Evolutionary conservation across 2,888 invertebrate genomes (phyloP).

Genomic region (Corythucha ciliata): DNA sequence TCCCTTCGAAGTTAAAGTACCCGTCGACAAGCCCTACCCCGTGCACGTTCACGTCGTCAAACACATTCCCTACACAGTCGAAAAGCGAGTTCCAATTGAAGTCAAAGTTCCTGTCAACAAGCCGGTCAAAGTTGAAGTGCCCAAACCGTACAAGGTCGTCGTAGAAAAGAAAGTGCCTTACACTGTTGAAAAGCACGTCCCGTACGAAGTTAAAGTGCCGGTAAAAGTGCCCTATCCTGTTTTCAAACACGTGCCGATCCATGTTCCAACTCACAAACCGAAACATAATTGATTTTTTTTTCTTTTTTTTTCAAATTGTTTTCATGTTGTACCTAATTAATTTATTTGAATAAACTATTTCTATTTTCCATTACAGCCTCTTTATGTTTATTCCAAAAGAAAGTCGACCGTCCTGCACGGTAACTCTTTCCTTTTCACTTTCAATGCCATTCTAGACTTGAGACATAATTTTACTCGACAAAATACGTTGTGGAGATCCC

Average conservation of each 20-base stretch:
- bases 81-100: constrained; percentile 43
- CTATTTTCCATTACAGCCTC: too few relatives aligned
- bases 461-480: too few relatives aligned
- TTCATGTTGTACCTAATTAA: too few relatives aligned
- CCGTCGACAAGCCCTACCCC: constrained; percentile 42
- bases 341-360: too few relatives aligned
- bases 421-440: too few relatives aligned
- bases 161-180: constrained; percentile 65
- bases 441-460: too few relatives aligned
- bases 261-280: constrained; percentile 10
- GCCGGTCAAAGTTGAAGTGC: constrained; percentile 50
- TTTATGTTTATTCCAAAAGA: too few relatives aligned
- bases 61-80: constrained; percentile 54
- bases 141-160: constrained; percentile 64
- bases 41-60: constrained; percentile 47
- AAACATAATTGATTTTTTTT: not conserved
- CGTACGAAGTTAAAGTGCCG: constrained; percentile 23
- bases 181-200: constrained; percentile 29
- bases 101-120: constrained; percentile 55
- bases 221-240: constrained; percentile 34
- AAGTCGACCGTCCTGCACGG: too few relatives aligned
- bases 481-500: too few relatives aligned
- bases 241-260: constrained; percentile 25
- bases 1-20: constrained; percentile 58
- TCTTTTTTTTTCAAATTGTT: too few relatives aligned